Conservation (phyloP, 2,797 vertebrate species). For the Borostomias antarcticus region DNA sequence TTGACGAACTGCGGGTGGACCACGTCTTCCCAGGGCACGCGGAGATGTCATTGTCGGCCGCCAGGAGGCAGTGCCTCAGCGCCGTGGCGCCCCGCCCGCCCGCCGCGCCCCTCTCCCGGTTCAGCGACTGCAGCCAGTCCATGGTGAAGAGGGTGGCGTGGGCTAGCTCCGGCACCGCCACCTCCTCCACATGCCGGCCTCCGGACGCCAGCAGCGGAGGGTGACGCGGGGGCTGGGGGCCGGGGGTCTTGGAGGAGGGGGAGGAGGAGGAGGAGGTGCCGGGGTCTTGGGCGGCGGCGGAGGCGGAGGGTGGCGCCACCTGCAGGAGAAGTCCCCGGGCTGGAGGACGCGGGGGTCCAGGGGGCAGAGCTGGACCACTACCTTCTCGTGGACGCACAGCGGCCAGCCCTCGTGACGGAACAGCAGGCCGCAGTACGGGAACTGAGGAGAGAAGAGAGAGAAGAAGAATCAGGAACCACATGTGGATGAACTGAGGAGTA, state of each 20-base stretch:
- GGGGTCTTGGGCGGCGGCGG: too few species aligned
- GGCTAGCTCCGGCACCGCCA: slow-evolving; percentile 71
- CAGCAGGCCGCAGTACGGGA: slow-evolving; percentile 72
- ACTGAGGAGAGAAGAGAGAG: slow-evolving; percentile 46
- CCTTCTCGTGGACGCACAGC: slow-evolving; percentile 80
- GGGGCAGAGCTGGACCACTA: slow-evolving; percentile 82
- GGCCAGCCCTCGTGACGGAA: slow-evolving; percentile 81
- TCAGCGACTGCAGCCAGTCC: slow-evolving; percentile 85
- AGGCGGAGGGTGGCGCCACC: slow-evolving; percentile 46
- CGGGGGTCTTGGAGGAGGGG: slow-evolving; percentile 22
- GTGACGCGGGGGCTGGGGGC: slow-evolving; percentile 58
- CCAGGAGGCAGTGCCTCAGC: slow-evolving; percentile 81
- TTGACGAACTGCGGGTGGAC: slow-evolving; percentile 83
- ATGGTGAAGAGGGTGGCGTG: slow-evolving; percentile 80
- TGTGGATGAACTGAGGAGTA: too few species aligned
- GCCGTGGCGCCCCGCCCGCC: too few species aligned
- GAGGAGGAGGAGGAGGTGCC: slow-evolving; percentile 33
- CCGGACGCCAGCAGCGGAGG: slow-evolving; percentile 77
- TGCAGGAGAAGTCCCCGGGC: slow-evolving; percentile 82
- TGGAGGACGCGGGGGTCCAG: slow-evolving; percentile 71
- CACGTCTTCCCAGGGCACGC: slow-evolving; percentile 85
- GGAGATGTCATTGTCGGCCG: slow-evolving; percentile 77
- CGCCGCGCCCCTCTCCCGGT: slow-evolving; percentile 72
- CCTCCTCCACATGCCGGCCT: slow-evolving; percentile 77
- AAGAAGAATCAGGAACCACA: background rate